These are phyloP conservation scores for Heteromurus nitidus DNA, from an alignment of 2,888 invertebrate species.

Conservation along the genomic window DNA sequence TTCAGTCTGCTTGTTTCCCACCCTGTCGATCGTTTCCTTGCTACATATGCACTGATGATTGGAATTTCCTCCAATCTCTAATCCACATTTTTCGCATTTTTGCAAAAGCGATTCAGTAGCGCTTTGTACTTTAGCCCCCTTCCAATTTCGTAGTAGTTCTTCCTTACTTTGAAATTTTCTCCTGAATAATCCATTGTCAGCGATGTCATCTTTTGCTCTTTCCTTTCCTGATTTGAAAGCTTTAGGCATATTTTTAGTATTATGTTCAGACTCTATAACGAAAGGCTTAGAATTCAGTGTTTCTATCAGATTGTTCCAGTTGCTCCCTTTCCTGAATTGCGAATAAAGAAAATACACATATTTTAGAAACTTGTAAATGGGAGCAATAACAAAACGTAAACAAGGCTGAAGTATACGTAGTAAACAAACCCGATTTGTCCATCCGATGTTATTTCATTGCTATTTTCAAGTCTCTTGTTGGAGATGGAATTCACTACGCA, in stretches of 20 bases:
- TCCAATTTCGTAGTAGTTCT: slow-evolving; percentile 23
- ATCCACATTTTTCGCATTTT: not conserved
- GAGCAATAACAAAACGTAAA: no score
- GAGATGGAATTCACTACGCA: no score
- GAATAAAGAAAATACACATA: no score
- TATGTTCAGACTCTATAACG: not conserved
- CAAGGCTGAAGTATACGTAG: no score
- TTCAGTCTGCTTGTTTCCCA: no score
- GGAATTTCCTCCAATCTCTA: not conserved
- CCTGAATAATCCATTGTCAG: not conserved
- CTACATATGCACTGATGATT: not conserved
- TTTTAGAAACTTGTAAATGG: no score
- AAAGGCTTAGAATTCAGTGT: not conserved
- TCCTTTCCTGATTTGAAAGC: not conserved
- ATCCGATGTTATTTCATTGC: no score
- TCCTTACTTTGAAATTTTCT: slow-evolving; percentile 29
- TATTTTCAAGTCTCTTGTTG: no score
- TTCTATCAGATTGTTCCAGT: not conserved
- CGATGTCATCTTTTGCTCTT: no score
- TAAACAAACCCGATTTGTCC: no score
- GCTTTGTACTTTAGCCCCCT: not conserved
- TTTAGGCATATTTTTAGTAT: not conserved
- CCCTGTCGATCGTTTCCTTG: no score
- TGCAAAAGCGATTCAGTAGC: not conserved
- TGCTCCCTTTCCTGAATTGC: not conserved